A percentile compares a stretch with the other conserved stretches of the same genome.
Conservation (phyloP, 30 jellyfish, hydroid and myxozoan genomes). For the Catostylus mosaicus region DNA sequence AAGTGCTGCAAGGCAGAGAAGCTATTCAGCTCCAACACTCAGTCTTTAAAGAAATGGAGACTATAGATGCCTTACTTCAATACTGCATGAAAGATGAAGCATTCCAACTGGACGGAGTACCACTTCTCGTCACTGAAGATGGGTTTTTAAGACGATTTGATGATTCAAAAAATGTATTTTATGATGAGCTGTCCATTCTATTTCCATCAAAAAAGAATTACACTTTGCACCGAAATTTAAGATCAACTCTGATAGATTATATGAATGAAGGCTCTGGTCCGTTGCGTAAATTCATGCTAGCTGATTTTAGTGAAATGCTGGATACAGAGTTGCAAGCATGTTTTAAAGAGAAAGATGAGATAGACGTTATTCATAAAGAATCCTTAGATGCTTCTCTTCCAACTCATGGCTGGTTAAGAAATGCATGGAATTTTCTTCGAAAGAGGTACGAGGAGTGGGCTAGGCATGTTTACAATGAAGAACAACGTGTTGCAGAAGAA, state of each 20-base stretch:
- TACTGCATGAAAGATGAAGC: constrained; percentile 52
- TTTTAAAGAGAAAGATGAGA: constrained; percentile 6
- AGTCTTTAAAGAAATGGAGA: constrained; percentile 25
- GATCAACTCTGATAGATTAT: not conserved
- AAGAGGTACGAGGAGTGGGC: constrained; percentile 8
- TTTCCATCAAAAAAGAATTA: constrained; percentile 3
- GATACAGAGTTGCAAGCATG: not conserved
- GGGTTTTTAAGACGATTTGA: constrained; percentile 35
- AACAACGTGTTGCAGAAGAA: not conserved
- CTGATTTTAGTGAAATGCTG: not conserved
- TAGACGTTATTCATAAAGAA: not conserved
- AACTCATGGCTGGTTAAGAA: not conserved
- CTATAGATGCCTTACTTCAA: constrained; percentile 44
- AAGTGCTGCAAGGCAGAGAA: constrained; percentile 15
- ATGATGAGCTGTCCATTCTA: constrained; percentile 27
- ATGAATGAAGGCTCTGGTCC: not conserved
- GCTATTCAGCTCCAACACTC: constrained; percentile 29
- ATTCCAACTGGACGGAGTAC: constrained; percentile 53
- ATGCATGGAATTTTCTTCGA: constrained; percentile 21
- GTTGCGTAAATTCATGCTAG: constrained; percentile 17
- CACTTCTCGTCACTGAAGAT: constrained; percentile 74
- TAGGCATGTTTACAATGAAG: not conserved
- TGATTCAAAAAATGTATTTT: constrained; percentile 21
- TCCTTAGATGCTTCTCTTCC: not conserved
- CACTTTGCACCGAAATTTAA: constrained; percentile 21